Conservation (phyloP, 2,888 invertebrate species). For the Sisyra nigra region DNA sequence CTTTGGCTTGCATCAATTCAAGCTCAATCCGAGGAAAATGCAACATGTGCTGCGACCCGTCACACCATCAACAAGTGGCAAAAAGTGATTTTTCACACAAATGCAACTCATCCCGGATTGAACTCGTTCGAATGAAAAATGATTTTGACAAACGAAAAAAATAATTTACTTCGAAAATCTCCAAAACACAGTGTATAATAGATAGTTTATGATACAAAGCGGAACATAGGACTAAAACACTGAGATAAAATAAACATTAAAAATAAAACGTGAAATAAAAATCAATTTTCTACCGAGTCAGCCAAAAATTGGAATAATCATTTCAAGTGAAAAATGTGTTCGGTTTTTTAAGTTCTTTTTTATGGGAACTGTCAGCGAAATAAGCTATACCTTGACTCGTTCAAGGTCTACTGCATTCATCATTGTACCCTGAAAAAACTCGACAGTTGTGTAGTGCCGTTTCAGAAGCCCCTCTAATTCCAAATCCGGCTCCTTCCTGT, state of each 20-base stretch:
- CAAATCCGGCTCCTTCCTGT: constrained; percentile 99
- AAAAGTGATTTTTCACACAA: too few relatives aligned
- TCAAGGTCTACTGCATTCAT: constrained; percentile 99
- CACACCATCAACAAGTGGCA: too few relatives aligned
- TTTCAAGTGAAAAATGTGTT: constrained; percentile 1
- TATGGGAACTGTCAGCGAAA: constrained; percentile 23
- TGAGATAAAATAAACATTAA: neutral
- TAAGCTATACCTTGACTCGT: constrained; percentile 75
- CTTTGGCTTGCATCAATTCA: too few relatives aligned
- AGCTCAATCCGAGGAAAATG: too few relatives aligned
- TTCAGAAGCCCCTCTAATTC: constrained; percentile 99
- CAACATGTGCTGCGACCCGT: too few relatives aligned
- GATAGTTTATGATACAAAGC: too few relatives aligned
- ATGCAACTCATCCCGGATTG: too few relatives aligned
- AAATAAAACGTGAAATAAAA: constrained; percentile 1
- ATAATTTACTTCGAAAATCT: too few relatives aligned
- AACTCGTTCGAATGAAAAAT: too few relatives aligned
- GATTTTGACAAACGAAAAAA: too few relatives aligned
- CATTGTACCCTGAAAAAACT: constrained; percentile 99
- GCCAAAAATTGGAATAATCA: neutral
- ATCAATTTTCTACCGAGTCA: too few relatives aligned
- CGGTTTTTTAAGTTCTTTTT: neutral
- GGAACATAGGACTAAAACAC: neutral
- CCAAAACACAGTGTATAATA: too few relatives aligned
- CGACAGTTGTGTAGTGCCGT: constrained; percentile 99